Evolutionary conservation across 1,140 invertebrate genomes (phyloP), one percentile per base, ranked within the genome.

Genomic region (Platyscapa corneri): DNA sequence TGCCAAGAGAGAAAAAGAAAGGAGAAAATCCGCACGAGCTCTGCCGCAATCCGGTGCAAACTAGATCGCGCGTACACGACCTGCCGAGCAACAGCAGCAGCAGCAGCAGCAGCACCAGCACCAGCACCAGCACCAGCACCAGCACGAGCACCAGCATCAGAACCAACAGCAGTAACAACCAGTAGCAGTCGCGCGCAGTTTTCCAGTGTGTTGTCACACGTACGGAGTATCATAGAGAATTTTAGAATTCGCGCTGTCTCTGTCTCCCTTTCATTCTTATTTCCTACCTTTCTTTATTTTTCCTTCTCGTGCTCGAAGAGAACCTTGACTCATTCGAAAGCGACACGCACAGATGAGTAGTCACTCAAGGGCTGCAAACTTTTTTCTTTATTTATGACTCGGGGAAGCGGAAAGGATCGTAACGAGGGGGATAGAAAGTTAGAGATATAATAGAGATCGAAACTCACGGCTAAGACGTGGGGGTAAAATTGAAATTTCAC

Each of bases 11-110:
- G 56, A 49, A 72, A 80, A 70, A 56, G 67, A 84, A 78, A 64
- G 76, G 42, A 74, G 74, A 84, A 53, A 75, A 85, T 85, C 67
- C 74, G 75, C 60, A 53, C 72, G 39, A 20, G 5, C 77, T 37
- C 77, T 75, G 70, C 84, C 67, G 84, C 84, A 75, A 81, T 85
- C 84, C 67, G 84, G 77, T 75, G 53, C 39, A 85, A 85, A 85
- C 84, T 85, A 70, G 84, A 85, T 84, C 64, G 65, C 46, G 83
- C 65, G 72, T 46, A 27, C 56, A 23, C 56, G 14, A 23, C 23
- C 72, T 14, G 16, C 37, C 18, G 37, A 42, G 37, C 12, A 42
- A 23, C 70, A 34, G 23, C 27, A 34, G n/a, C 64, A 67, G 14
- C 32, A 10, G 39, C 37, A 27, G 27, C 27, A 23, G 7, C 49